Evolutionary conservation across 1,140 invertebrate genomes (phyloP).

Genomic region (Cyclina sinensis): DNA sequence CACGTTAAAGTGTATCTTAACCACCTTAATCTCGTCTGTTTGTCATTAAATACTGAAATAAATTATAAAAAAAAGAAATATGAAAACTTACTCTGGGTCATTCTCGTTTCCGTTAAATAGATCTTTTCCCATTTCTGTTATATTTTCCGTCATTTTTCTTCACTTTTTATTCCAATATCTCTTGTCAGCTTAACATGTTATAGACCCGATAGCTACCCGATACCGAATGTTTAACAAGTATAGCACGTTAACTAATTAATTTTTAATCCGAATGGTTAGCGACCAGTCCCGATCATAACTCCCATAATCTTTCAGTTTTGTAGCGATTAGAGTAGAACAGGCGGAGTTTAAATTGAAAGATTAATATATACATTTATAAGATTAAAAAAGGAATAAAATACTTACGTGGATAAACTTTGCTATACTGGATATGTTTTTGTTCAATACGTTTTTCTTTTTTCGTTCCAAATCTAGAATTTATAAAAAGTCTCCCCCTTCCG

Average conservation of each 20-base stretch:
- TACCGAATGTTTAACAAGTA: neutral
- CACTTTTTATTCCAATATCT: neutral
- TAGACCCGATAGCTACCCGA: conserved; percentile 4
- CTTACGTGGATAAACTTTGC: no score
- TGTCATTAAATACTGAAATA: no score
- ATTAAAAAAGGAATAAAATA: no score
- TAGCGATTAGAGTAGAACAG: neutral
- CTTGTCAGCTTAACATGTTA: neutral
- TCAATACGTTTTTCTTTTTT: no score
- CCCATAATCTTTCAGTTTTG: neutral
- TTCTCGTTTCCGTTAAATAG: neutral
- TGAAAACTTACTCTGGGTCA: neutral
- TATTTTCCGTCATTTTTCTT: conserved; percentile 4
- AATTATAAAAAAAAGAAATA: no score
- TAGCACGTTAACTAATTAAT: neutral
- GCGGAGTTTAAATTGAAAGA: neutral
- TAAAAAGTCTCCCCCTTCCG: no score
- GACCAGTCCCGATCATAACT: neutral
- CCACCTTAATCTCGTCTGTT: no score
- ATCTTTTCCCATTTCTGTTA: neutral
- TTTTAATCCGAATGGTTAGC: conserved; percentile 38
- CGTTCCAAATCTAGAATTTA: no score
- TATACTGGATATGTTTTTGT: no score
- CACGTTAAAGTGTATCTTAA: no score
- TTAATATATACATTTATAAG: no score